Evolutionary conservation across 2,797 vertebrate genomes (phyloP), one percentile per base, ranked within the genome.

Genomic region (Poeciliopsis gracilis): DNA sequence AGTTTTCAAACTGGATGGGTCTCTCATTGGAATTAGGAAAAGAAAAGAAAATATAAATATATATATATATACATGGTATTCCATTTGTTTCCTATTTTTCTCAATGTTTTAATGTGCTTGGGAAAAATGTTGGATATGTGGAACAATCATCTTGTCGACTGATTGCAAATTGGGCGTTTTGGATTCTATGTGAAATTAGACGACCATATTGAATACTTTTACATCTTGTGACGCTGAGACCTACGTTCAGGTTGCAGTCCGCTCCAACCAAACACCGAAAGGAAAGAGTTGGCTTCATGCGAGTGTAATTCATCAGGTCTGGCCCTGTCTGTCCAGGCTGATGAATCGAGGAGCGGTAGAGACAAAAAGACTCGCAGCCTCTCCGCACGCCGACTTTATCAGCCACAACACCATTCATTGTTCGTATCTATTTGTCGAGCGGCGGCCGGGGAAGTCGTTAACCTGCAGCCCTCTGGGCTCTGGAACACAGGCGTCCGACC

Each of bases 301-400:
- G 75, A 67, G 73, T 51, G 77, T 30, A 73, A 79, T 86, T 75
- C 84, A 84, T 87, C 77, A 80, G 75, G 67, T 76, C 77, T 46
- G 78, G 59, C 66, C 66, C 38, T 16, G 77, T 72, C 78, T 66
- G 76, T 80, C 76, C 77, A 72, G 45, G 57, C 79, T 93, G 91
- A 90, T 88, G 83, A 89, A 90, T 90, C 84, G 88, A 28, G 67
- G 80, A 82, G 70, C 82, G 59, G 67, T 72, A 78, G 84, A 76
- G 80, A 86, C 76, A 57, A 77, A 82, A 90, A 80, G 83, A 90
- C 88, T 84, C 80, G 67, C 5, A 81, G 83, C 61, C 6, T 79
- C 83, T 67, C 82, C 77, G 78, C 72, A 73, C 84, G 7, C 73
- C 70, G 69, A 86, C 88, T 88, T 86, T 78, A 92, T 91, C 88